Evolutionary conservation across 2,113 vertebrate species (phyloP).

Genomic region (Athene cunicularia): DNA sequence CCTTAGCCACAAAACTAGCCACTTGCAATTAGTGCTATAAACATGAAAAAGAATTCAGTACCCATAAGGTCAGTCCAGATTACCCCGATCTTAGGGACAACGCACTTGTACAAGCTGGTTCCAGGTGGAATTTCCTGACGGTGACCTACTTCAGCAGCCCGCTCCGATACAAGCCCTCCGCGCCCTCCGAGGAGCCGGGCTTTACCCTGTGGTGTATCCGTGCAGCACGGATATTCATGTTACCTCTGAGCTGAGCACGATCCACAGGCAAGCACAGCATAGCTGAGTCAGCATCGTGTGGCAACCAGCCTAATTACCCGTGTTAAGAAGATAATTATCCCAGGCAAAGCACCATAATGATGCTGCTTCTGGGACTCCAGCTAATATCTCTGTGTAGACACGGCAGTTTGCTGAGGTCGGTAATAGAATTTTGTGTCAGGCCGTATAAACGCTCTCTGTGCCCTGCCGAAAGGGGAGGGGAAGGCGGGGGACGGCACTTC

Average conservation of each 20-base stretch:
- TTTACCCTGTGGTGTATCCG: fast-evolving
- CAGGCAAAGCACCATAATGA: neutral
- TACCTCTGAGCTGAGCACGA: fast-evolving
- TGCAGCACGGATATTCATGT: too few relatives aligned
- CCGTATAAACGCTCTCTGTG: fast-evolving
- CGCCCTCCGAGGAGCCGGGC: fast-evolving
- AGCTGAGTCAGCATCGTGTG: neutral
- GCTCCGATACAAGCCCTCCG: neutral
- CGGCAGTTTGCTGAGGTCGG: neutral
- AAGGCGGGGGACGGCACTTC: neutral
- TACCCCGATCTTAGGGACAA: neutral
- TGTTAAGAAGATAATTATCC: neutral
- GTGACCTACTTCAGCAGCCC: neutral
- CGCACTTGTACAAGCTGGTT: neutral
- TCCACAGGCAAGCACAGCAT: neutral
- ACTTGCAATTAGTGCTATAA: neutral
- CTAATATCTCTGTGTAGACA: neutral
- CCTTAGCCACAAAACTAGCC: neutral
- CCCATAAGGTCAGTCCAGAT: neutral
- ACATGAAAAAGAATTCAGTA: neutral
- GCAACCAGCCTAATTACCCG: slow-evolving; percentile 7
- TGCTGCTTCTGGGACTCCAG: neutral
- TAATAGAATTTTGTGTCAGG: neutral
- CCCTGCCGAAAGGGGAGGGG: neutral
- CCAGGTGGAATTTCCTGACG: neutral